phyloP scores from a whole-genome alignment of 2,888 invertebrate genomes.

The Leptura quadrifasciata region DNA sequence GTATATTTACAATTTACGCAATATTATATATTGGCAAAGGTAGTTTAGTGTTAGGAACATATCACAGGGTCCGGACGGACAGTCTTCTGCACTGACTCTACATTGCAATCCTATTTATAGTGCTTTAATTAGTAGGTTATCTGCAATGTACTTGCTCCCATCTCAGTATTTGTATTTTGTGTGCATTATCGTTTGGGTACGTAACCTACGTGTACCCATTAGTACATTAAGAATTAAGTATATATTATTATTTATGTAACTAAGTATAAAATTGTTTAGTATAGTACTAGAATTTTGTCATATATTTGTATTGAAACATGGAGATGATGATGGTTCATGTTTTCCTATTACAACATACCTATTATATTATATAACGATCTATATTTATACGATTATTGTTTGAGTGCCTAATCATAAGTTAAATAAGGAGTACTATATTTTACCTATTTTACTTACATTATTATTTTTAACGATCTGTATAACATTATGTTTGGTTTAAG shows the following conservation, averaged over 20 bases:
- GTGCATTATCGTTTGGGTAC: slow-evolving; percentile 67
- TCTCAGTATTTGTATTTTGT: slow-evolving; percentile 72
- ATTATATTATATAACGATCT: slow-evolving; percentile 61
- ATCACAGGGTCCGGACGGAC: slow-evolving; percentile 69
- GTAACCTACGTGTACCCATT: slow-evolving; percentile 57
- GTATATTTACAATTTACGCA: slow-evolving; percentile 54
- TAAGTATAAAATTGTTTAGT: slow-evolving; percentile 59
- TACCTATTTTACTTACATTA: slow-evolving; percentile 52
- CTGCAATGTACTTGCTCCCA: slow-evolving; percentile 68
- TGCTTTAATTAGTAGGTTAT: slow-evolving; percentile 69
- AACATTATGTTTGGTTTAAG: slow-evolving; percentile 64
- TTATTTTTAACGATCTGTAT: slow-evolving; percentile 63
- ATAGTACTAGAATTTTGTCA: slow-evolving; percentile 66
- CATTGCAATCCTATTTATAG: slow-evolving; percentile 72
- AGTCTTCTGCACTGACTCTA: slow-evolving; percentile 69
- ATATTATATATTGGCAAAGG: slow-evolving; percentile 61
- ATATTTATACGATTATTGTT: slow-evolving; percentile 71
- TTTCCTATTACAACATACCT: slow-evolving; percentile 64
- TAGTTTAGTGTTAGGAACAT: slow-evolving; percentile 70
- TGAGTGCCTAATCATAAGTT: slow-evolving; percentile 71
- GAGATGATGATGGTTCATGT: slow-evolving; percentile 65
- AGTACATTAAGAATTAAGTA: slow-evolving; percentile 51
- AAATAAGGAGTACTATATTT: slow-evolving; percentile 54
- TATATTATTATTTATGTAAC: slow-evolving; percentile 65
- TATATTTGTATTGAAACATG: slow-evolving; percentile 68